phyloP scores from a whole-genome alignment of 2,888 invertebrate genomes.

The Ecliptopera silaceata region DNA sequence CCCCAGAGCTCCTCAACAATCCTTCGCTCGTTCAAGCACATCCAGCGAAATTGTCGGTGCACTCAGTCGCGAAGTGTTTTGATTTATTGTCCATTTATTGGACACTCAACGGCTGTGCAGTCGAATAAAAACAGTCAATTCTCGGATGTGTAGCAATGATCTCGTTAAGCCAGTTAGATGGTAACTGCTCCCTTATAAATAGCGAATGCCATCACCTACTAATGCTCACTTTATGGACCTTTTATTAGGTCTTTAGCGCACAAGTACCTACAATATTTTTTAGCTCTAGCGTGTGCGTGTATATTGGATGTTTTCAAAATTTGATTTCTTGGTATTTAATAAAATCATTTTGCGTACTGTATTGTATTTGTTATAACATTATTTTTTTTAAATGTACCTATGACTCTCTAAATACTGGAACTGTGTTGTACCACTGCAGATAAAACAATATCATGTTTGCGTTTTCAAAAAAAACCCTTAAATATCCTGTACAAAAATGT shows the following conservation, averaged over 20 bases:
- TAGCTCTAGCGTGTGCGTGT: not conserved
- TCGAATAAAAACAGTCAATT: slow-evolving; percentile 57
- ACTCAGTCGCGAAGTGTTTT: slow-evolving; percentile 71
- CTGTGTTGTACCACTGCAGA: not conserved
- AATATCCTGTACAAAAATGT: not conserved
- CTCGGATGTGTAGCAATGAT: slow-evolving; percentile 43
- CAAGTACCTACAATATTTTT: no score
- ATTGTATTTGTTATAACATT: not conserved
- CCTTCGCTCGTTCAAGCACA: slow-evolving; percentile 50
- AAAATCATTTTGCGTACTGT: not conserved
- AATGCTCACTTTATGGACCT: slow-evolving; percentile 1
- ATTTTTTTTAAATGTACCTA: no score
- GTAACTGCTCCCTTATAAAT: slow-evolving; percentile 29
- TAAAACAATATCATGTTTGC: not conserved
- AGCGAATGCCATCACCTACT: slow-evolving; percentile 21
- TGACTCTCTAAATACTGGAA: not conserved
- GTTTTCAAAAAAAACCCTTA: not conserved
- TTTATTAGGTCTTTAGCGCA: slow-evolving; percentile 10
- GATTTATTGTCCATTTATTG: slow-evolving; percentile 79
- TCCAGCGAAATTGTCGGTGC: slow-evolving; percentile 66
- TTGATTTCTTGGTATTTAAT: not conserved
- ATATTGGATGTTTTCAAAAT: not conserved
- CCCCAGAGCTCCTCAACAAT: slow-evolving; percentile 48
- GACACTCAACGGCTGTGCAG: slow-evolving; percentile 54
- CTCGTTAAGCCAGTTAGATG: slow-evolving; percentile 42